phyloP scores from a whole-genome alignment of 2,888 invertebrate species.

The Melieria omissa region DNA sequence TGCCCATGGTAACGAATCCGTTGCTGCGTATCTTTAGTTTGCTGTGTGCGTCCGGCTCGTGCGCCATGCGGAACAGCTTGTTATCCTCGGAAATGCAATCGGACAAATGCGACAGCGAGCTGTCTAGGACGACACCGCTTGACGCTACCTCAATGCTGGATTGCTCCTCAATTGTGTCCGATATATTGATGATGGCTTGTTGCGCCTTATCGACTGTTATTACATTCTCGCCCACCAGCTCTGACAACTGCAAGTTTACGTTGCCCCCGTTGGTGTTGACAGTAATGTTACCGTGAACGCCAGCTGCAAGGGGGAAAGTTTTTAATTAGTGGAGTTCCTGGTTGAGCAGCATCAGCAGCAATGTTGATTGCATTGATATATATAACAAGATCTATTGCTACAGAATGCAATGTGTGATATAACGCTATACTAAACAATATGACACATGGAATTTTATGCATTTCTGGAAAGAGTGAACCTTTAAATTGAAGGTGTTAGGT shows the following conservation, averaged over 20 bases:
- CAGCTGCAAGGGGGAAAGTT: constrained; percentile 50
- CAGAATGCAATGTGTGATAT: no score
- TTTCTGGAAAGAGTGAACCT: no score
- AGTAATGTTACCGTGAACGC: constrained; percentile 62
- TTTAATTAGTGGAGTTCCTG: no score
- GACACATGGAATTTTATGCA: no score
- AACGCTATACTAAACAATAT: no score
- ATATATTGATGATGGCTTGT: constrained; percentile 59
- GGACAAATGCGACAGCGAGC: constrained; percentile 54
- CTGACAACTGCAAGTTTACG: constrained; percentile 61
- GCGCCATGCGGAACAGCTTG: constrained; percentile 52
- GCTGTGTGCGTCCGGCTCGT: constrained; percentile 49
- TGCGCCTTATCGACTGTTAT: constrained; percentile 55
- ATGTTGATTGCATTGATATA: no score
- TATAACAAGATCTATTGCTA: no score
- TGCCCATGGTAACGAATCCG: constrained; percentile 58
- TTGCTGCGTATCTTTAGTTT: constrained; percentile 52
- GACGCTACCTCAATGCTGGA: constrained; percentile 56
- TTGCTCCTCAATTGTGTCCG: constrained; percentile 60
- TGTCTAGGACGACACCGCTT: constrained; percentile 52
- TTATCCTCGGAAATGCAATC: constrained; percentile 53
- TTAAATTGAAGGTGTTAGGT: no score
- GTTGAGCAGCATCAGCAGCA: no score
- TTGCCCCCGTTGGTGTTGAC: constrained; percentile 58
- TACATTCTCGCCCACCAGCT: constrained; percentile 58